These are phyloP conservation scores for Eilema depressum DNA, from an alignment of 2,888 invertebrate species.

Conservation along the genomic window DNA sequence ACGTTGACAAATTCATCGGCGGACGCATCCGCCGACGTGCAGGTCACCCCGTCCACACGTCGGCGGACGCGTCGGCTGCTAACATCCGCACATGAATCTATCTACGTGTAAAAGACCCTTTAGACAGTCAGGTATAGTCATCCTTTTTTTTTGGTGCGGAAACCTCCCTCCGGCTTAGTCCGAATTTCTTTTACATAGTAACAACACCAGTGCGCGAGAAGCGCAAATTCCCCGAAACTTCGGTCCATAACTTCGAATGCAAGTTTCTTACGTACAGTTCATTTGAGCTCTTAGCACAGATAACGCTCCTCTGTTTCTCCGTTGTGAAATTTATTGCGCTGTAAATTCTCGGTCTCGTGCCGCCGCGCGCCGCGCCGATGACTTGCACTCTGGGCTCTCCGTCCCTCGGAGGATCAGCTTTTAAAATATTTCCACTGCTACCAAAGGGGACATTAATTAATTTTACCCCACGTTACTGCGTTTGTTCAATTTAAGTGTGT, in stretches of 20 bases:
- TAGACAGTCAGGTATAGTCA: too few species aligned
- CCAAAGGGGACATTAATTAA: constrained; percentile 81
- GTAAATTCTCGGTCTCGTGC: constrained; percentile 68
- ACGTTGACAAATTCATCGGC: too few species aligned
- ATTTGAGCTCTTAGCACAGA: constrained; percentile 81
- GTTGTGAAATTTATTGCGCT: constrained; percentile 76
- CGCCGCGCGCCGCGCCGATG: constrained; percentile 63
- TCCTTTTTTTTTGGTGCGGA: too few species aligned
- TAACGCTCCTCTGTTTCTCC: constrained; percentile 74
- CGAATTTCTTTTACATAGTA: neutral
- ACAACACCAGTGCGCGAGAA: too few species aligned
- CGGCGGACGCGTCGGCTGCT: too few species aligned
- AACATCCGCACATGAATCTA: too few species aligned
- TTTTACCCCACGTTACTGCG: constrained; percentile 72
- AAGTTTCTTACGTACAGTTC: constrained; percentile 64
- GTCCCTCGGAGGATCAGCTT: constrained; percentile 67
- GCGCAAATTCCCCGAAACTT: neutral
- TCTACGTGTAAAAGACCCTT: too few species aligned
- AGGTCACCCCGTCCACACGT: too few species aligned
- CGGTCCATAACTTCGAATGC: neutral
- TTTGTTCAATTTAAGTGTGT: constrained; percentile 72
- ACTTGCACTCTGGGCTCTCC: constrained; percentile 71
- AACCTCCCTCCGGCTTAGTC: neutral
- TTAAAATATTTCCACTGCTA: constrained; percentile 73
- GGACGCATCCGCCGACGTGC: too few species aligned